Conservation (phyloP, 2,888 invertebrate species). For the Acleris laterana region DNA sequence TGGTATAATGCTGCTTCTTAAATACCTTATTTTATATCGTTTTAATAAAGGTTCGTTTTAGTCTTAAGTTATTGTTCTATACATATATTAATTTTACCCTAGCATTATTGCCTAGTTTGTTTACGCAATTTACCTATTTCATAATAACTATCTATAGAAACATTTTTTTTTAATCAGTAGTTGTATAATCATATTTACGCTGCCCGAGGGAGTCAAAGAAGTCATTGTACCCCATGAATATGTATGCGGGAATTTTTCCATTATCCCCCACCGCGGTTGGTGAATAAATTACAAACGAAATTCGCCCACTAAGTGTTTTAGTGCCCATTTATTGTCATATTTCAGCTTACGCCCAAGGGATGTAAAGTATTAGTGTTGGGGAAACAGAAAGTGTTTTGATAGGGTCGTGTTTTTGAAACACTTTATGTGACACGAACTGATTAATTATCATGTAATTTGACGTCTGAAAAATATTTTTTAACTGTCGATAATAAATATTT, state of each 20-base stretch:
- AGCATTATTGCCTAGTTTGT: no score
- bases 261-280: slow-evolving; percentile 59
- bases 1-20: no score
- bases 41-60: no score
- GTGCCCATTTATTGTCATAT: slow-evolving; percentile 36
- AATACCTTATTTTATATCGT: no score
- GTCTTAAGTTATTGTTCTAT: no score
- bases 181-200: slow-evolving; percentile 4
- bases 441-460: no score
- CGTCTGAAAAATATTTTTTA: no score
- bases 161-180: neutral
- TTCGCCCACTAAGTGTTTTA: slow-evolving; percentile 52
- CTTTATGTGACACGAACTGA: no score
- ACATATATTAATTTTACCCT: no score
- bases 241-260: slow-evolving; percentile 69
- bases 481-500: no score
- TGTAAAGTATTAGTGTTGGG: slow-evolving; percentile 2
- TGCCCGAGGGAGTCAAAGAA: slow-evolving; percentile 47
- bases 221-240: slow-evolving; percentile 63
- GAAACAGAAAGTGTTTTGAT: slow-evolving; percentile 14
- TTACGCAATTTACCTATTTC: no score
- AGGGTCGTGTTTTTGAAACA: neutral
- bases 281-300: slow-evolving; percentile 63
- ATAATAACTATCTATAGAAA: no score
- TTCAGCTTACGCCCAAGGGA: slow-evolving; percentile 4